Conservation (phyloP, 2,113 vertebrate species). For the Pteronura brasiliensis region DNA sequence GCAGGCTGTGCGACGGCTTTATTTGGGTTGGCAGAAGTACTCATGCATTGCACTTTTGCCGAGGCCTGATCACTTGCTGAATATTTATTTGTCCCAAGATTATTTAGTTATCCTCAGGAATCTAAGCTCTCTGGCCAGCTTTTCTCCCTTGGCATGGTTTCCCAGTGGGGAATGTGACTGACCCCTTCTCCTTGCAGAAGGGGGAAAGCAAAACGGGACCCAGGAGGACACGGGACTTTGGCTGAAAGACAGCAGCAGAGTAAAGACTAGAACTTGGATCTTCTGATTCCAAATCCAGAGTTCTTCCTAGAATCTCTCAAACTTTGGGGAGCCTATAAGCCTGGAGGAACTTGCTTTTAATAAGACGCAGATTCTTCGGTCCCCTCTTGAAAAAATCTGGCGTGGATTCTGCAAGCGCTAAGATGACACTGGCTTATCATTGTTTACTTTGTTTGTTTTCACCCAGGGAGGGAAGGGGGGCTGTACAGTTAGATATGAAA, state of each 20-base stretch:
- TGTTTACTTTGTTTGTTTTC: background rate
- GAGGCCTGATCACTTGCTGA: constrained; percentile 63
- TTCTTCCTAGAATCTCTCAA: background rate
- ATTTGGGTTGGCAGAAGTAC: constrained; percentile 61
- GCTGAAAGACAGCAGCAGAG: background rate
- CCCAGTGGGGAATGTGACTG: constrained; percentile 28
- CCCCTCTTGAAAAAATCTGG: background rate
- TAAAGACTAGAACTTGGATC: background rate
- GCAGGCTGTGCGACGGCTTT: background rate
- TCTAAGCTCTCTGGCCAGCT: background rate
- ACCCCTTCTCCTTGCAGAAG: constrained; percentile 28
- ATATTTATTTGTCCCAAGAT: constrained; percentile 77
- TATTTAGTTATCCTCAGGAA: constrained; percentile 75
- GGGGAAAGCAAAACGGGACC: background rate
- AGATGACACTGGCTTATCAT: background rate
- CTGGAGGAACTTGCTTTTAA: background rate
- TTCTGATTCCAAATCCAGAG: background rate
- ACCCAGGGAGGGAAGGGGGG: background rate
- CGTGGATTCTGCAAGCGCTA: rapidly evolving
- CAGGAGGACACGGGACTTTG: background rate
- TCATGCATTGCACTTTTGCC: constrained; percentile 36
- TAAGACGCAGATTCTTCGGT: background rate
- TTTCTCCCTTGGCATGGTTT: constrained; percentile 29
- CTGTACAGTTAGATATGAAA: background rate
- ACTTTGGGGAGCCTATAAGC: background rate